These are phyloP conservation scores for Drosophila austrosaltans DNA, from an alignment of 2,888 invertebrate genomes.

Conservation along the genomic window DNA sequence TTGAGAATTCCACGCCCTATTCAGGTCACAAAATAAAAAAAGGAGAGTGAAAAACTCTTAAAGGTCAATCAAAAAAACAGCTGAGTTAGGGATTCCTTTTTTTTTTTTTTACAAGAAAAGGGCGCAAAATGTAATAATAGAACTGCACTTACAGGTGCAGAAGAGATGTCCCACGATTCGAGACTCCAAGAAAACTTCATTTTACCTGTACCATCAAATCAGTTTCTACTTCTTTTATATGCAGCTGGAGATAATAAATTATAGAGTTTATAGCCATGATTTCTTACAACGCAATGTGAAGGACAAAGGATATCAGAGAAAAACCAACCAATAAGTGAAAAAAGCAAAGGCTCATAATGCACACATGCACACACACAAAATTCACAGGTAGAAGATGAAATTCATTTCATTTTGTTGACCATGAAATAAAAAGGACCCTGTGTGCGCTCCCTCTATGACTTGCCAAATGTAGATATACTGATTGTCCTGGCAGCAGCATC, in stretches of 20 bases:
- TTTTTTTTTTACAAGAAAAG: slow-evolving; percentile 32
- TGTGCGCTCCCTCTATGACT: slow-evolving; percentile 53
- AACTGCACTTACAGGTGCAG: slow-evolving; percentile 59
- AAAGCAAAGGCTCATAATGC: slow-evolving; percentile 29
- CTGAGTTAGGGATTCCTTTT: slow-evolving; percentile 14
- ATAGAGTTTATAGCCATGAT: slow-evolving; percentile 65
- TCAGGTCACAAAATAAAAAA: neutral
- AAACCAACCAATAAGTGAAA: slow-evolving; percentile 68
- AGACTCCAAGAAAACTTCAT: slow-evolving; percentile 12
- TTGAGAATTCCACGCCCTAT: slow-evolving; percentile 5
- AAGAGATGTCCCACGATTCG: slow-evolving; percentile 29
- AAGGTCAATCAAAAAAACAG: slow-evolving; percentile 46
- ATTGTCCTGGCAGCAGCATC: slow-evolving; percentile 25
- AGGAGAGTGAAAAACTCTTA: slow-evolving; percentile 32
- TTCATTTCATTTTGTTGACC: slow-evolving; percentile 40
- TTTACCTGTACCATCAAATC: slow-evolving; percentile 46
- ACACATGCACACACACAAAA: slow-evolving; percentile 32
- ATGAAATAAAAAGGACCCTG: slow-evolving; percentile 47
- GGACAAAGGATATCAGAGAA: slow-evolving; percentile 57
- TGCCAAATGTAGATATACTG: slow-evolving; percentile 49
- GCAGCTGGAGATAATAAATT: slow-evolving; percentile 73
- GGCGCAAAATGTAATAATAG: slow-evolving; percentile 56
- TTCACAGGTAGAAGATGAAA: slow-evolving; percentile 27
- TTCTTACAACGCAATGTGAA: slow-evolving; percentile 46
- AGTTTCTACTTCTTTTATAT: slow-evolving; percentile 45